A percentile compares a stretch with the other conserved stretches of the same genome.
These are phyloP conservation scores for Nephila pilipes DNA, from an alignment of 1,140 invertebrate genomes.

Conservation along the genomic window DNA sequence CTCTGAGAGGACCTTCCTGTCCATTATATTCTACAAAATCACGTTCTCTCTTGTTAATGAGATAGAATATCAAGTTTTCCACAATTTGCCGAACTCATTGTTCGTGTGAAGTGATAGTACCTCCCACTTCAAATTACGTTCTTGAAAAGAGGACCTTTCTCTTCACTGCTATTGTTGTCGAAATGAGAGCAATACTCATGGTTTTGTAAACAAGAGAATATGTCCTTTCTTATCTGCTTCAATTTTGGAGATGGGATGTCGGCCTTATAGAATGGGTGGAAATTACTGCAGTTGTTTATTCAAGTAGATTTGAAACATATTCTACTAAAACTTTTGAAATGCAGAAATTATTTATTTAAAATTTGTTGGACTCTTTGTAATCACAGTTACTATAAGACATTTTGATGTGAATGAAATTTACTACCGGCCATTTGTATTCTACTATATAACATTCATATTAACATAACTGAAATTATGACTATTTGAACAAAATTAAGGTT, in stretches of 20 bases:
- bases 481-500: no score
- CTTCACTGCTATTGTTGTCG: not conserved
- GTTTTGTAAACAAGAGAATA: not conserved
- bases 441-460: no score
- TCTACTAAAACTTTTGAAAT: no score
- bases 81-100: slow-evolving; percentile 10
- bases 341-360: no score
- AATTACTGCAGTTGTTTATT: not conserved
- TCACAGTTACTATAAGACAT: no score
- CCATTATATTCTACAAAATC: not conserved
- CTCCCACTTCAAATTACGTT: not conserved
- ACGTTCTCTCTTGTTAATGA: slow-evolving; percentile 13
- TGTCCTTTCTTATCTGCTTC: not conserved
- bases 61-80: slow-evolving; percentile 12
- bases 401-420: no score
- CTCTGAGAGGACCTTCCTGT: not conserved
- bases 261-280: not conserved
- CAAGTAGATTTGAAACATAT: no score
- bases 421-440: no score
- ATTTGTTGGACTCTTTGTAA: no score
- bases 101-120: not conserved
- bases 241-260: not conserved
- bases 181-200: not conserved
- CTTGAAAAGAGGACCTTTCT: not conserved
- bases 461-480: no score